These are phyloP conservation scores for Therioaphis trifolii DNA, from an alignment of 2,888 invertebrate genomes.

Conservation along the genomic window DNA sequence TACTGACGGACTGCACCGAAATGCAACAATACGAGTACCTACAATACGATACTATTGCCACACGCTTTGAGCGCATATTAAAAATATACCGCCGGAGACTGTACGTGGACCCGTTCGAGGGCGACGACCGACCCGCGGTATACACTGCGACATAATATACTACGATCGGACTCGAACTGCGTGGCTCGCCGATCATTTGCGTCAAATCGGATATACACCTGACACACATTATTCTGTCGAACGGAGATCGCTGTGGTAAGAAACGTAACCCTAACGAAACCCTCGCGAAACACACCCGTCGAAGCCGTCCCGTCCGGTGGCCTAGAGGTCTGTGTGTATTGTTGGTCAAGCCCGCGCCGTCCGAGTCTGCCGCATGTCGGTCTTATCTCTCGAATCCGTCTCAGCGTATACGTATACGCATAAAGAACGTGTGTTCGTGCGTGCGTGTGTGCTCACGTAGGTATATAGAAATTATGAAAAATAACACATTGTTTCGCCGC, in stretches of 20 bases:
- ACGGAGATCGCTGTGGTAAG: too few relatives aligned
- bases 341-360: not conserved
- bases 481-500: conserved; percentile 21
- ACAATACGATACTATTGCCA: not conserved
- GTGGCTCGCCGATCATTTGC: too few relatives aligned
- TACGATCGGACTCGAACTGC: too few relatives aligned
- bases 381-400: not conserved
- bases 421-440: not conserved
- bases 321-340: not conserved
- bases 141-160: too few relatives aligned
- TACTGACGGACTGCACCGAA: not conserved
- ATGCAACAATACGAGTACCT: not conserved
- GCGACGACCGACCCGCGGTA: too few relatives aligned
- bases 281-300: not conserved
- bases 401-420: too few relatives aligned
- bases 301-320: not conserved
- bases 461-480: not conserved
- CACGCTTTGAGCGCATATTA: not conserved
- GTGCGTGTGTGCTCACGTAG: not conserved
- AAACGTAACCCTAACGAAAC: too few relatives aligned
- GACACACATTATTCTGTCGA: too few relatives aligned
- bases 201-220: too few relatives aligned
- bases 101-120: not conserved
- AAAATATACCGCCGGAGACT: not conserved
- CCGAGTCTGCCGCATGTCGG: conserved; percentile 20